Evolutionary conservation across 1,140 invertebrate genomes (phyloP), one percentile per base, ranked within the genome.

Genomic region (Cepaea nemoralis): DNA sequence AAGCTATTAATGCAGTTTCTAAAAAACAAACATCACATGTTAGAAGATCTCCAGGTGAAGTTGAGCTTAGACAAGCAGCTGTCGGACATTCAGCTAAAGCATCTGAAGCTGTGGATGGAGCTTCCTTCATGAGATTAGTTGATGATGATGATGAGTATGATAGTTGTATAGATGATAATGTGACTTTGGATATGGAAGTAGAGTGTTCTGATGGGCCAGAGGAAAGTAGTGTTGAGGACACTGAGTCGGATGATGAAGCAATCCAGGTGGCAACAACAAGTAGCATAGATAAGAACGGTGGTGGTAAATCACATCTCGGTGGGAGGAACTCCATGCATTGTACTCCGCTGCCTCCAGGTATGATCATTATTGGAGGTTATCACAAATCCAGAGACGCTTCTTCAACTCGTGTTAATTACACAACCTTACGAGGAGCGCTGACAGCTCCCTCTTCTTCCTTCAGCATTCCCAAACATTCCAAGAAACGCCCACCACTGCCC

Each of bases 101-200:
- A 39, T 35, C 33, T 39, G 35, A 69, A 69, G 66, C 10, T 69
- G 66, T 22, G 10, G 66, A 69, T 69, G 69, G 10, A 39, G 37
- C 40, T n/a, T 39, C 59, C 16, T 6, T 63, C 27, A 63, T 63
- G 27, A 63, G 59, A 31, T 6, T 50, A 63, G 63, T 87, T 69
- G 63, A 84, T 74, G 59, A 82, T 77, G 77, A 82, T 83, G 78
- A 87, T 82, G 79, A 85, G 37, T 27, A 39, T 59, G 70, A 74
- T 66, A 50, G 63, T 42, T 66, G 69, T 31, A 50, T 84, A 31
- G 79, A 84, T 33, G 76, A 81, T 27, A 50, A 79, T 59, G 66
- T 85, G 31, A 81, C 83, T 63, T 84, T 83, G 69, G 86, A 87
- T 37, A 83, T 83, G 19, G 85, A 86, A 35, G 66, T 76, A 5